Conservation (phyloP, 2,888 invertebrate genomes). For the Drosophila fungiperda region DNA sequence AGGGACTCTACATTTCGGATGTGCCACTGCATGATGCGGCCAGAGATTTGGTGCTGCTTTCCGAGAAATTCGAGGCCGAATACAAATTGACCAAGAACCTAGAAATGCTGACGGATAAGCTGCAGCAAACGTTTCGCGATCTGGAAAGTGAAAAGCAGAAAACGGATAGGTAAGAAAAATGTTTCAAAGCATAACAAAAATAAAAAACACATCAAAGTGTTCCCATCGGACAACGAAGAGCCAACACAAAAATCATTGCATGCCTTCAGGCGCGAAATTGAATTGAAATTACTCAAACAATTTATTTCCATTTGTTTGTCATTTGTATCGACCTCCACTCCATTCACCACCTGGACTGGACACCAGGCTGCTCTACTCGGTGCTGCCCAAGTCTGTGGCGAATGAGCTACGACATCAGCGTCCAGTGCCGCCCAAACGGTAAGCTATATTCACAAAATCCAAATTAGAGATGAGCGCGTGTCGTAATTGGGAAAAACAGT, state of each 20-base stretch:
- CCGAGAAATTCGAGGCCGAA: slow-evolving; percentile 98
- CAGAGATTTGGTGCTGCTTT: slow-evolving; percentile 96
- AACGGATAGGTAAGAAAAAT: slow-evolving; percentile 91
- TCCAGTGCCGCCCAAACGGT: slow-evolving; percentile 95
- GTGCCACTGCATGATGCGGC: slow-evolving; percentile 98
- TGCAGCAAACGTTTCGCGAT: slow-evolving; percentile 97
- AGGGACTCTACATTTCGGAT: slow-evolving; percentile 96
- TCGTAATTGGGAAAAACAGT: background rate
- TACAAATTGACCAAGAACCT: slow-evolving; percentile 97
- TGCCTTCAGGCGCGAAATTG: slow-evolving; percentile 66
- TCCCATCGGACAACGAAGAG: slow-evolving; percentile 3
- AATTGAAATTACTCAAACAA: slow-evolving; percentile 66
- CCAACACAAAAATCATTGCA: slow-evolving; percentile 43
- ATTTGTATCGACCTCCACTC: slow-evolving; percentile 24
- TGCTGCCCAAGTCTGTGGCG: slow-evolving; percentile 97
- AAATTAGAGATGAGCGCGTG: slow-evolving; percentile 6
- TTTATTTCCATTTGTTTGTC: slow-evolving; percentile 62
- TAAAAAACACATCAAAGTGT: slow-evolving; percentile 54
- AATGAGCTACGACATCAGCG: slow-evolving; percentile 96
- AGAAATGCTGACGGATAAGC: slow-evolving; percentile 96
- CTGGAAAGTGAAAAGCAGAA: slow-evolving; percentile 97
- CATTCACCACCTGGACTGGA: background rate
- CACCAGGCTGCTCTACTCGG: slow-evolving; percentile 94
- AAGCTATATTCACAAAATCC: slow-evolving; percentile 76
- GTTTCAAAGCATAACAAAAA: slow-evolving; percentile 39